phyloP scores from a whole-genome alignment of 1,140 invertebrate species.

The Bicyclus anynana region DNA sequence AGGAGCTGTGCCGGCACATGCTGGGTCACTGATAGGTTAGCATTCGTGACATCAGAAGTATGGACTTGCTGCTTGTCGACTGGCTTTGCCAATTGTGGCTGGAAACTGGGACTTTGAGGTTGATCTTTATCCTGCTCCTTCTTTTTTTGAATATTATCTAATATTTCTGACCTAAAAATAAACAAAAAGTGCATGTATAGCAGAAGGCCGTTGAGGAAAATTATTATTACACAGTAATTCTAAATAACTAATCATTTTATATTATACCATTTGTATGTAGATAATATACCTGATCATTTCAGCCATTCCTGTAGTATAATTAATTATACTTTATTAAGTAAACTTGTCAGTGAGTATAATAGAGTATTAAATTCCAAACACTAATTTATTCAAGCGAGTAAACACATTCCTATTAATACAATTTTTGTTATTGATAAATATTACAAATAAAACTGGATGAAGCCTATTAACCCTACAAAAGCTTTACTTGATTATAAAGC shows the following conservation, averaged over 20 bases:
- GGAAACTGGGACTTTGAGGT: conserved; percentile 45
- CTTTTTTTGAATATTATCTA: conserved; percentile 65
- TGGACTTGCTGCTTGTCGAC: conserved; percentile 47
- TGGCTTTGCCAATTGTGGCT: conserved; percentile 44
- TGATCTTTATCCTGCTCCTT: conserved; percentile 66
- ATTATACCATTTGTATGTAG: conserved; percentile 20
- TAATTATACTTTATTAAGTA: background rate
- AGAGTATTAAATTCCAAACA: background rate
- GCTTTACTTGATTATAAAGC: too few relatives aligned
- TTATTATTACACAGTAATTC: conserved; percentile 13
- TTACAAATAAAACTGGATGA: too few relatives aligned
- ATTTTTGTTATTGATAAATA: too few relatives aligned
- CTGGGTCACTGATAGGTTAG: conserved; percentile 52
- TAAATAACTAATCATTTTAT: conserved; percentile 25
- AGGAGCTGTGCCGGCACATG: conserved; percentile 61
- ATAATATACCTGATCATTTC: conserved; percentile 30
- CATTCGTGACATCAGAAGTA: conserved; percentile 40
- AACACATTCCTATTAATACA: too few relatives aligned
- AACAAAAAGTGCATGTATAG: conserved; percentile 9
- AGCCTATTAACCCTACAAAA: too few relatives aligned
- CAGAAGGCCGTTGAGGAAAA: conserved; percentile 3
- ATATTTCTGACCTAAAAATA: conserved; percentile 63
- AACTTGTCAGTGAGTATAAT: background rate
- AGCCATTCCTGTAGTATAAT: conserved; percentile 25
- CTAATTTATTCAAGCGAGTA: background rate